These are phyloP conservation scores for Indicator maculatus DNA, from an alignment of 2,113 vertebrate species.

Conservation along the genomic window DNA sequence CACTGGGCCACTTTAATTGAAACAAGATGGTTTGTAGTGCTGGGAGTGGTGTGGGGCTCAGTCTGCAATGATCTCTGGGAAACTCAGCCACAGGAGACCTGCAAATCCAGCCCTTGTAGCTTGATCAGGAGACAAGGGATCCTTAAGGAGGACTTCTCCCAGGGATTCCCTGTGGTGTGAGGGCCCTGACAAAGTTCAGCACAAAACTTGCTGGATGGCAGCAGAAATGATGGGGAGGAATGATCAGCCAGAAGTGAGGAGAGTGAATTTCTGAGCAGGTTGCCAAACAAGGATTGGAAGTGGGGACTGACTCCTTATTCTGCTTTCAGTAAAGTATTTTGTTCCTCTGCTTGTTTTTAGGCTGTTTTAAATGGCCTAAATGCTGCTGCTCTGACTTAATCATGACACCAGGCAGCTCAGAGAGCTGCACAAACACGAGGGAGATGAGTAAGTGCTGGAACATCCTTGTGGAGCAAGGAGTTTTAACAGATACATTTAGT, in stretches of 20 bases:
- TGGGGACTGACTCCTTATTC: background rate
- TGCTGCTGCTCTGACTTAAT: background rate
- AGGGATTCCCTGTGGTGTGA: fast-evolving
- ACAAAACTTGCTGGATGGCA: background rate
- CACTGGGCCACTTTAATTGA: background rate
- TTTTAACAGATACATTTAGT: background rate
- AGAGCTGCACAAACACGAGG: background rate
- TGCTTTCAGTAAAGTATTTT: background rate
- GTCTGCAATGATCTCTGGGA: background rate
- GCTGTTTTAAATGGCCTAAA: background rate
- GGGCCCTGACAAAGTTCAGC: fast-evolving
- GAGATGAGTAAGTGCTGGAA: background rate
- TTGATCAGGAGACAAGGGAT: fast-evolving
- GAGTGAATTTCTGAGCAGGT: background rate
- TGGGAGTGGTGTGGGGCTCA: background rate
- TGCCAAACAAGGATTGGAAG: background rate
- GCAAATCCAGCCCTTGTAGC: background rate
- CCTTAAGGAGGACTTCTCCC: background rate
- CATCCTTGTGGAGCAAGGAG: background rate
- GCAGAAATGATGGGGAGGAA: background rate
- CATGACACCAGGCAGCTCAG: background rate
- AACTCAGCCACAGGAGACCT: fast-evolving
- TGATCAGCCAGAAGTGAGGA: background rate
- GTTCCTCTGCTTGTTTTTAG: background rate
- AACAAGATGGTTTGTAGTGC: background rate